phyloP scores from a whole-genome alignment of 1,140 invertebrate species.

The Zaprionus capensis region DNA sequence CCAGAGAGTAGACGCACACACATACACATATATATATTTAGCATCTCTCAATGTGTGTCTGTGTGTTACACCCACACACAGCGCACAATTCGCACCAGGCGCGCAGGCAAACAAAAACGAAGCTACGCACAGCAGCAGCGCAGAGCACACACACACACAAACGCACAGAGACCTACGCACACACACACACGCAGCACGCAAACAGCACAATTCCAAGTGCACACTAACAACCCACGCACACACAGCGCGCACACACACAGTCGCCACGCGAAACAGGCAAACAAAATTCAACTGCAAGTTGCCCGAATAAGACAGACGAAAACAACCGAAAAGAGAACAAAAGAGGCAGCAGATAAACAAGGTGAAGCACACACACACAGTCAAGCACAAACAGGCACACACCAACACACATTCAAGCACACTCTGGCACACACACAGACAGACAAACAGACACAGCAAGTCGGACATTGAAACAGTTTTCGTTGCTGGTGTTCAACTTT shows the following conservation, averaged over 20 bases:
- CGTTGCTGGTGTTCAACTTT: conserved; percentile 19
- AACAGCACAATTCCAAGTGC: not conserved
- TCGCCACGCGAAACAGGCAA: conserved; percentile 23
- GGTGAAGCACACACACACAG: conserved; percentile 29
- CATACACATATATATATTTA: not conserved
- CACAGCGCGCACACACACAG: conserved; percentile 17
- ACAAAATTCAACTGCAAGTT: conserved; percentile 62
- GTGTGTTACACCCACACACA: conserved; percentile 75
- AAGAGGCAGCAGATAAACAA: conserved; percentile 63
- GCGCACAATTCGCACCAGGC: conserved; percentile 69
- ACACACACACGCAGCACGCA: conserved; percentile 13
- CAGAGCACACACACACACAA: conserved; percentile 1
- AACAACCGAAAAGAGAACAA: conserved; percentile 33
- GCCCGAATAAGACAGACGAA: conserved; percentile 21
- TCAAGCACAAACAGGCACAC: conserved; percentile 4
- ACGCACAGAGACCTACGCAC: conserved; percentile 9
- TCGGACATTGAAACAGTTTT: conserved; percentile 72
- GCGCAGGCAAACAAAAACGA: conserved; percentile 48
- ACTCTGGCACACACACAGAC: not conserved
- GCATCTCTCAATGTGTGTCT: conserved; percentile 31
- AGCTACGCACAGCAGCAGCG: conserved; percentile 50
- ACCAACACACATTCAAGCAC: conserved; percentile 9
- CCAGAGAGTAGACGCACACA: not conserved
- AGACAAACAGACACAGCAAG: not conserved
- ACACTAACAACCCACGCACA: conserved; percentile 22